Evolutionary conservation across 2,888 invertebrate species (phyloP).

Genomic region (Sturmia bella): DNA sequence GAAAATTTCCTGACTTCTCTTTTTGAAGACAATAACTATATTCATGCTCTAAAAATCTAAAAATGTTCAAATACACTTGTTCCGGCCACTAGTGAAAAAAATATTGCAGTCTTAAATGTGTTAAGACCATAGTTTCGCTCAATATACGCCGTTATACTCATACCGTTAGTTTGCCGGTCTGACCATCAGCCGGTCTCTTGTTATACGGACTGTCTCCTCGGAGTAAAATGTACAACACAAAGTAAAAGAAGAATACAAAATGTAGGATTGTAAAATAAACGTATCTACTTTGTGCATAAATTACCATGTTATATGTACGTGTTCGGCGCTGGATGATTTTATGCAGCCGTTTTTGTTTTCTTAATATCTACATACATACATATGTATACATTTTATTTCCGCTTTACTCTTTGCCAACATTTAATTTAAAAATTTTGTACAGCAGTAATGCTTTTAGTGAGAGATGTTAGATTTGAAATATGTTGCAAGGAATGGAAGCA

Average conservation of each 20-base stretch:
- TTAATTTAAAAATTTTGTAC: not conserved
- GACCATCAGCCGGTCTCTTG: constrained; percentile 3
- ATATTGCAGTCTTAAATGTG: not conserved
- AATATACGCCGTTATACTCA: not conserved
- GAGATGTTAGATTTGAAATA: constrained; percentile 23
- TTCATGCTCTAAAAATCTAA: too few species aligned
- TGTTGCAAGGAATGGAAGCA: not conserved
- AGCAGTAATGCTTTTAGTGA: constrained; percentile 17
- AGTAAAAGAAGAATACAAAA: constrained; percentile 42
- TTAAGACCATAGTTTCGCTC: not conserved
- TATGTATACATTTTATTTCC: not conserved
- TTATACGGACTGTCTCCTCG: not conserved
- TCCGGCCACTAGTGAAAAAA: not conserved
- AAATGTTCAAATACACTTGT: too few species aligned
- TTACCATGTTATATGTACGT: constrained; percentile 71
- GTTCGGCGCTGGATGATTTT: constrained; percentile 52
- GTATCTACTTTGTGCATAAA: constrained; percentile 72
- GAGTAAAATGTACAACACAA: not conserved
- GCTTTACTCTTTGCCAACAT: constrained; percentile 25
- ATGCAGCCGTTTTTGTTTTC: constrained; percentile 14
- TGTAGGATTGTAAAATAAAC: constrained; percentile 64
- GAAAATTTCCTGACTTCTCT: too few species aligned
- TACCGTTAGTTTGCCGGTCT: not conserved
- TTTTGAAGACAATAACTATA: too few species aligned
- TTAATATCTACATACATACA: not conserved